A percentile compares a stretch with the other conserved stretches of the same genome.
Evolutionary conservation across 2,797 vertebrate species (phyloP).

Genomic region (Syncerus caffer): DNA sequence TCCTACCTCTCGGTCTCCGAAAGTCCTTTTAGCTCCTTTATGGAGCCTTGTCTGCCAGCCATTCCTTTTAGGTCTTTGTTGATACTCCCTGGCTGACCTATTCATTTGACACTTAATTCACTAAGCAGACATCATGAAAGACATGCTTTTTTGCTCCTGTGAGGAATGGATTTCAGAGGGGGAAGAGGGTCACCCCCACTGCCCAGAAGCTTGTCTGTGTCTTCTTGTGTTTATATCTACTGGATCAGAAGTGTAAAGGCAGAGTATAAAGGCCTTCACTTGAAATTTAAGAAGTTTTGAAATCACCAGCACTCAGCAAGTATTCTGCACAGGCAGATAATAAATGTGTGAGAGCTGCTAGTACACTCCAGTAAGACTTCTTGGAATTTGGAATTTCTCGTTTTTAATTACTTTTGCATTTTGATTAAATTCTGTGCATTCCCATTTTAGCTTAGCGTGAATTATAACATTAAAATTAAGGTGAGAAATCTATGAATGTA

Average conservation of each 20-base stretch:
- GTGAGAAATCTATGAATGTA: background rate
- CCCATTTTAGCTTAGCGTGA: background rate
- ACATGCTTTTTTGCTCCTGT: background rate
- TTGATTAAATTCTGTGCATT: background rate
- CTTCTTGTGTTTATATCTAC: background rate
- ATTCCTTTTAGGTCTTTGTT: background rate
- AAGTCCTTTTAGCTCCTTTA: background rate
- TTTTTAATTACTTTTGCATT: background rate
- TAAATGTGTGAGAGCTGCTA: background rate
- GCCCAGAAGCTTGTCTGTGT: background rate
- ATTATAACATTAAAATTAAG: constrained; percentile 2
- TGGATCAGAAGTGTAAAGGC: background rate
- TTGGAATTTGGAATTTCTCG: background rate
- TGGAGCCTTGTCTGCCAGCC: background rate
- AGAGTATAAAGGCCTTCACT: background rate
- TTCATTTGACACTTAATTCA: background rate
- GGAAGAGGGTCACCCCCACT: background rate
- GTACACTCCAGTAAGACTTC: background rate
- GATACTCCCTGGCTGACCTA: background rate
- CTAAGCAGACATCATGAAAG: background rate
- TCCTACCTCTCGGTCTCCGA: fast-evolving
- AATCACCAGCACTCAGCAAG: background rate
- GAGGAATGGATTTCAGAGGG: background rate
- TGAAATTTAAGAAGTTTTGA: background rate
- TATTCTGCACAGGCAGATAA: background rate